Conservation (phyloP, 2,888 invertebrate genomes). For the Epirrhoe tristata region DNA sequence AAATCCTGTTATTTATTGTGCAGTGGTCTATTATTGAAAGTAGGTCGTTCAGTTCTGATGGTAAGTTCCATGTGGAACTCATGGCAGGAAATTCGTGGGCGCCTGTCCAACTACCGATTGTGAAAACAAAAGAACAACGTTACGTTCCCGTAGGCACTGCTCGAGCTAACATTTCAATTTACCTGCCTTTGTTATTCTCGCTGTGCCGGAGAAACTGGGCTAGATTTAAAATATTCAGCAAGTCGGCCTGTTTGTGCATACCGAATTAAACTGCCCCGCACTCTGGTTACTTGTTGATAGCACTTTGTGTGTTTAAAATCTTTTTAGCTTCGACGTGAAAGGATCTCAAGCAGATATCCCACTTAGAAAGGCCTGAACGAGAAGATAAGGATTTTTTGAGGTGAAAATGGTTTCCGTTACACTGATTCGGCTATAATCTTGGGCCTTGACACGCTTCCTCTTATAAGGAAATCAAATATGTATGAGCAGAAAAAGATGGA, state of each 20-base stretch:
- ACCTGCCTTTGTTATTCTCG: slow-evolving; percentile 35
- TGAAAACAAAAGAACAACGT: slow-evolving; percentile 38
- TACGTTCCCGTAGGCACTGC: slow-evolving; percentile 20
- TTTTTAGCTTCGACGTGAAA: slow-evolving; percentile 25
- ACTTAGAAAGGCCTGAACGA: slow-evolving; percentile 19
- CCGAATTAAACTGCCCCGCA: slow-evolving; percentile 20
- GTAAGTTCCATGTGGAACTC: slow-evolving; percentile 19
- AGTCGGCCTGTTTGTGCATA: slow-evolving; percentile 30
- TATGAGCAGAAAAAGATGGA: slow-evolving; percentile 6
- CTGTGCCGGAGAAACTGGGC: slow-evolving; percentile 32
- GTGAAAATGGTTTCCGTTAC: slow-evolving; percentile 25
- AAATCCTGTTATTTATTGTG: background rate
- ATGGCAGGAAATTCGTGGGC: slow-evolving; percentile 27
- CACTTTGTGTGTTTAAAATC: slow-evolving; percentile 22
- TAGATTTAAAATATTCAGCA: slow-evolving; percentile 40
- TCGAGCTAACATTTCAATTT: slow-evolving; percentile 34
- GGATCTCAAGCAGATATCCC: slow-evolving; percentile 17
- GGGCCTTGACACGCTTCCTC: slow-evolving; percentile 9
- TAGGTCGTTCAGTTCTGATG: background rate
- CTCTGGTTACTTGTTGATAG: slow-evolving; percentile 29
- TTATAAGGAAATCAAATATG: slow-evolving; percentile 14
- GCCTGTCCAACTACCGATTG: slow-evolving; percentile 31
- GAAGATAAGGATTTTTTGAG: slow-evolving; percentile 21
- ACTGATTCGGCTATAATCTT: slow-evolving; percentile 8
- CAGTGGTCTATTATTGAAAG: slow-evolving; percentile 3